phyloP scores from a whole-genome alignment of 2,113 vertebrate genomes.

The Centrocercus urophasianus region DNA sequence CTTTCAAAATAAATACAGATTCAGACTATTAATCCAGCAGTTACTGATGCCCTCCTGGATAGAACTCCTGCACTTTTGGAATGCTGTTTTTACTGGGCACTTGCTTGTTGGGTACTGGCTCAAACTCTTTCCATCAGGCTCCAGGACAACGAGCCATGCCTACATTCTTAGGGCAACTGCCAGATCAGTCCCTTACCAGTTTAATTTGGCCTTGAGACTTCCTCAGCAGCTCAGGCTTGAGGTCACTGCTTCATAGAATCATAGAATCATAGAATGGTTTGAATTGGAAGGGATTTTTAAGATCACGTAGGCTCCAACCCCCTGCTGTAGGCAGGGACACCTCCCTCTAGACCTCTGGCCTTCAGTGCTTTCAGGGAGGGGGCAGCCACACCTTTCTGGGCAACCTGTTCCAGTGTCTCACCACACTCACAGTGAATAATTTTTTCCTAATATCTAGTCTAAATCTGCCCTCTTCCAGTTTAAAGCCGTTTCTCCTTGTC shows the following conservation, averaged over 20 bases:
- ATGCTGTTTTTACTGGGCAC: background rate
- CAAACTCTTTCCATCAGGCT: background rate
- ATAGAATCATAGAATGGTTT: no score
- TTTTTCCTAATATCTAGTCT: no score
- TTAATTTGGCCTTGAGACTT: background rate
- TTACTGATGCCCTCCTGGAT: background rate
- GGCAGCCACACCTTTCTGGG: no score
- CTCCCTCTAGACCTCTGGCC: no score
- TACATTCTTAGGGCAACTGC: background rate
- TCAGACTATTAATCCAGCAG: background rate
- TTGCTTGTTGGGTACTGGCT: accelerated
- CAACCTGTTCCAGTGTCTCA: no score
- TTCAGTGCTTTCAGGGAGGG: no score
- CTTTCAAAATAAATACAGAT: background rate
- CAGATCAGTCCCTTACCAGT: background rate
- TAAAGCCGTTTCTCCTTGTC: no score
- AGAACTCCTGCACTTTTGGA: background rate
- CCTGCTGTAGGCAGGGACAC: no score
- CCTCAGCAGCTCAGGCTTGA: background rate
- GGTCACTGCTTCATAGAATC: background rate
- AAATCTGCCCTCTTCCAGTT: no score
- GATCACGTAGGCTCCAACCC: no score
- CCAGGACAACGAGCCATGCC: background rate
- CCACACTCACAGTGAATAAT: no score
- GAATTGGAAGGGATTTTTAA: no score